Evolutionary conservation across 2,888 invertebrate species (phyloP).

Genomic region (Melipona bicolor): DNA sequence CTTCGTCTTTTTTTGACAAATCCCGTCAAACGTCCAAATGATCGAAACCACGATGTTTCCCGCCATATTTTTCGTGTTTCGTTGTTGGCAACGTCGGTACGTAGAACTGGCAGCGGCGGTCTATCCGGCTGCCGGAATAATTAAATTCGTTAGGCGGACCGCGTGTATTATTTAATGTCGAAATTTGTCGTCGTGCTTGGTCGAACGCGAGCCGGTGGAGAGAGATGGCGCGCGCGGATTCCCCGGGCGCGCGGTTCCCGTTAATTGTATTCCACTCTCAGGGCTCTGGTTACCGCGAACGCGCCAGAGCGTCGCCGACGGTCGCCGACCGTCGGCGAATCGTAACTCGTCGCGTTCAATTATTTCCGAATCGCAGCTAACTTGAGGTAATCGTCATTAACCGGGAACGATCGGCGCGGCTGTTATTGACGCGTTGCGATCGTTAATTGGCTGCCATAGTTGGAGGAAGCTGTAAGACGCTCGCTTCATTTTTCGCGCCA

Average conservation of each 20-base stretch:
- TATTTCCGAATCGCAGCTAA: conserved; percentile 63
- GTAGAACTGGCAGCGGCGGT: neutral
- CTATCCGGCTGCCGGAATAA: conserved; percentile 15
- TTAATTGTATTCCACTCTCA: conserved; percentile 55
- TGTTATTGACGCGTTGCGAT: conserved; percentile 41
- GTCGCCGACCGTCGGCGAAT: conserved; percentile 33
- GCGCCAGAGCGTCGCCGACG: conserved; percentile 36
- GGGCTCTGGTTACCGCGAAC: conserved; percentile 26
- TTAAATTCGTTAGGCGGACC: conserved; percentile 27
- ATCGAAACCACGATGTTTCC: neutral
- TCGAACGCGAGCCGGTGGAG: neutral
- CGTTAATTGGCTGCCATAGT: conserved; percentile 29
- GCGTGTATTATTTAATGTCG: conserved; percentile 41
- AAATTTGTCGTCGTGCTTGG: conserved; percentile 33
- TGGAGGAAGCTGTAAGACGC: conserved; percentile 24
- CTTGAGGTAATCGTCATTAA: conserved; percentile 61
- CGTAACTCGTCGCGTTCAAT: conserved; percentile 60
- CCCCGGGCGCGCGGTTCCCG: conserved; percentile 29
- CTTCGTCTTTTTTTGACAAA: too few relatives aligned
- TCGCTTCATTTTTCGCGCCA: conserved; percentile 29
- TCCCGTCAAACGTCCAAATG: neutral
- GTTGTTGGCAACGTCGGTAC: neutral
- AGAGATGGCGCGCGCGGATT: conserved; percentile 4
- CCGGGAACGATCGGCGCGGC: conserved; percentile 34
- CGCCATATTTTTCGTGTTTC: neutral